Percentiles rank a stretch among this genome's conserved stretches.
phyloP scores from a whole-genome alignment of 2,888 invertebrate species.

The Cynaeus angustus region DNA sequence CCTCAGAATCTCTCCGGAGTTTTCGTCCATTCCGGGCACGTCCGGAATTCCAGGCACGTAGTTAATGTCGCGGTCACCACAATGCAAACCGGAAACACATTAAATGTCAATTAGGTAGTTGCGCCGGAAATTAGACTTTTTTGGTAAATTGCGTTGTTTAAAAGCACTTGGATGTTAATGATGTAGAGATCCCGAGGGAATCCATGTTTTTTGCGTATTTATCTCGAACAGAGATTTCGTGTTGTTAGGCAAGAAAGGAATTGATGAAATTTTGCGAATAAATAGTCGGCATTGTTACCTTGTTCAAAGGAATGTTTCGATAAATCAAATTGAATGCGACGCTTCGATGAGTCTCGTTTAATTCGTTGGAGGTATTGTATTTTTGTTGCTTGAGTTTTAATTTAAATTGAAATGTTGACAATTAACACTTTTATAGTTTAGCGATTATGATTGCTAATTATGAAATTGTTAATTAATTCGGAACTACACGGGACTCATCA shows the following conservation, averaged over 20 bases:
- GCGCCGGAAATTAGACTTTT: constrained; percentile 6
- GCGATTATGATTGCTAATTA: too few relatives aligned
- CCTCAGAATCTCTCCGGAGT: background rate
- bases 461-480: too few relatives aligned
- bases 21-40: constrained; percentile 14
- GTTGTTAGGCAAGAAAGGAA: background rate
- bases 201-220: background rate
- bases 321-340: background rate
- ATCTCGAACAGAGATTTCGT: background rate
- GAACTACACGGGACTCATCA: too few relatives aligned
- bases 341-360: background rate
- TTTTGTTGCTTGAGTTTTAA: too few relatives aligned
- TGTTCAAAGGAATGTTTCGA: background rate
- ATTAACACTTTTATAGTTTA: too few relatives aligned
- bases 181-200: background rate
- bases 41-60: constrained; percentile 39
- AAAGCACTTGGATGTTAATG: background rate
- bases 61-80: constrained; percentile 35
- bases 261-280: constrained; percentile 6
- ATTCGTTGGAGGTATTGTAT: too few relatives aligned
- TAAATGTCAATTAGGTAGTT: constrained; percentile 40
- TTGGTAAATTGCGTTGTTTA: background rate
- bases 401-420: too few relatives aligned
- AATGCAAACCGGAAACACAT: constrained; percentile 33
- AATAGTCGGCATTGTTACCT: background rate